Conservation (phyloP, 2,113 vertebrate species). For the Australoheros scitulus region DNA sequence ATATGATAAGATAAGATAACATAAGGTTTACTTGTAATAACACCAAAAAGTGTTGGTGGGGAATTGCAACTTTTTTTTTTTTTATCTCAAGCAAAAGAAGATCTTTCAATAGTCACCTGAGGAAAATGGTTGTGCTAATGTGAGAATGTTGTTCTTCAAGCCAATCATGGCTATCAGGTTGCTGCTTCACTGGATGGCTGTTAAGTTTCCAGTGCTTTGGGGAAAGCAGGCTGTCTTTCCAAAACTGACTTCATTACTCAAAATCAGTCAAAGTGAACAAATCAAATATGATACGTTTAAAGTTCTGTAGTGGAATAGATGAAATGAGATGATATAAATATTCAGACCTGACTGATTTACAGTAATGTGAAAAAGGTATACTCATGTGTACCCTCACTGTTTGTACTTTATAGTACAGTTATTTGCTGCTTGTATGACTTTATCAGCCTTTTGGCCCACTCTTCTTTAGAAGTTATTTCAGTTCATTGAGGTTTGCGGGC, state of each 20-base stretch:
- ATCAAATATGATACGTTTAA: fast-evolving
- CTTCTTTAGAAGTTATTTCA: neutral
- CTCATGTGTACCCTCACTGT: neutral
- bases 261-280: neutral
- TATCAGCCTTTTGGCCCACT: neutral
- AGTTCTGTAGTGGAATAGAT: neutral
- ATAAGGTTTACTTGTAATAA: too few relatives aligned
- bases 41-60: neutral
- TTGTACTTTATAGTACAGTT: neutral
- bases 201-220: neutral
- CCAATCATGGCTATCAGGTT: neutral
- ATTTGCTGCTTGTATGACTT: neutral
- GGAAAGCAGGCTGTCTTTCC: neutral
- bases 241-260: neutral
- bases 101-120: neutral
- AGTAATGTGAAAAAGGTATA: neutral
- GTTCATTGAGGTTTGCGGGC: neutral
- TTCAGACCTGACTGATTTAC: neutral
- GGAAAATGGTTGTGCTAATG: neutral
- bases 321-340: neutral
- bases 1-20: too few relatives aligned
- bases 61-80: slow-evolving; percentile 15
- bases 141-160: slow-evolving; percentile 6
- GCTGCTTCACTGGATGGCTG: neutral
- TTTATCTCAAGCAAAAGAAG: neutral